phyloP scores from a whole-genome alignment of 2,797 vertebrate genomes.

The Naso thynnoides region DNA sequence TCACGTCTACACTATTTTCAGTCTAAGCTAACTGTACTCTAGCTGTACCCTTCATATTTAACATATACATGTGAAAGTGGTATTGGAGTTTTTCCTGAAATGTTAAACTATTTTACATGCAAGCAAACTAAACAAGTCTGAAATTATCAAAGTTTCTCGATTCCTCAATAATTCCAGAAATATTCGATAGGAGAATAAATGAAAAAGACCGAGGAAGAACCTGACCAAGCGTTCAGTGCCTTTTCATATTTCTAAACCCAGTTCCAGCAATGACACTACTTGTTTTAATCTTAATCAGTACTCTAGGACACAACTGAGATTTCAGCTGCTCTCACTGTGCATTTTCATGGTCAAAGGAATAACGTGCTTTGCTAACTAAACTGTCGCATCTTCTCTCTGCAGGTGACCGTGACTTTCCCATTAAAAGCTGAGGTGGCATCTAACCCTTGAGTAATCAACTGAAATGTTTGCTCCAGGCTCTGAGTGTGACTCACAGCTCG shows the following conservation, averaged over 20 bases:
- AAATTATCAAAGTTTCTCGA: no score
- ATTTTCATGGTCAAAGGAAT: constrained; percentile 25
- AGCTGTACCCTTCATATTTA: background rate
- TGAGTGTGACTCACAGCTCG: constrained; percentile 38
- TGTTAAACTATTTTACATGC: constrained; percentile 2
- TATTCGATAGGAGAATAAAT: no score
- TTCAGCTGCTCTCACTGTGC: constrained; percentile 20
- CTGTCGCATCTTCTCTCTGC: constrained; percentile 25
- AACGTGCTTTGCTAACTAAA: constrained; percentile 27
- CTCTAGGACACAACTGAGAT: constrained; percentile 8
- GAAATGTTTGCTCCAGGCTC: constrained; percentile 56
- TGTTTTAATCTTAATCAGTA: background rate
- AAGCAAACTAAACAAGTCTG: no score
- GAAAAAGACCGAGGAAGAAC: background rate
- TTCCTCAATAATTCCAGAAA: no score
- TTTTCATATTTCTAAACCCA: background rate
- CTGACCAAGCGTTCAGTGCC: background rate
- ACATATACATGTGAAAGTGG: background rate
- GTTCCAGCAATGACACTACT: background rate
- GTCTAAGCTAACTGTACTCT: no score
- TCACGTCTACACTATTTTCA: background rate
- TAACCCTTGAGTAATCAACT: constrained; percentile 44
- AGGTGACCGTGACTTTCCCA: constrained; percentile 46
- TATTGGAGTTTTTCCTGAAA: background rate
- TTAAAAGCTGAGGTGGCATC: constrained; percentile 54